phyloP scores from a whole-genome alignment of 2,113 vertebrate genomes.

The Ailuropoda melanoleuca region DNA sequence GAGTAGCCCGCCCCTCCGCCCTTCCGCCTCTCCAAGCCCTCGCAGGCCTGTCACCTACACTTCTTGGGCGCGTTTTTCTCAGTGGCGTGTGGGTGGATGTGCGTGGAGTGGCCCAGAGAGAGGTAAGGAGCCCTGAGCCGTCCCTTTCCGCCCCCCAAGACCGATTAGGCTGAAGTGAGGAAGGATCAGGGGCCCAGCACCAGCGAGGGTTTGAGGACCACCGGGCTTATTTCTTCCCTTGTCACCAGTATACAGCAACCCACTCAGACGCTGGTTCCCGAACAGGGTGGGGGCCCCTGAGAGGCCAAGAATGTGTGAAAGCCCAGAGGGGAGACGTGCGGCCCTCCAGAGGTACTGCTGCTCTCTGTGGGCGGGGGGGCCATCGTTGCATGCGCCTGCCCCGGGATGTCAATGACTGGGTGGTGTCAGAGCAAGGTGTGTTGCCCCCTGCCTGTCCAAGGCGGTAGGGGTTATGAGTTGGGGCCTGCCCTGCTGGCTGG shows the following conservation, averaged over 20 bases:
- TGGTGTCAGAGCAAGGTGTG: background rate
- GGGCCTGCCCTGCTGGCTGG: background rate
- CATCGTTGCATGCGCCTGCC: background rate
- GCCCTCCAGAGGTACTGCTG: background rate
- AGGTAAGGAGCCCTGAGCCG: background rate
- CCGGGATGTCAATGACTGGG: background rate
- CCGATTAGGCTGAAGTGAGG: background rate
- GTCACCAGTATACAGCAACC: background rate
- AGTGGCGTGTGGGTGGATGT: background rate
- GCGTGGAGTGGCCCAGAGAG: background rate
- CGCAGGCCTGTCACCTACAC: background rate
- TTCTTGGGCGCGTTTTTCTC: background rate
- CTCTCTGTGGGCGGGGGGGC: background rate
- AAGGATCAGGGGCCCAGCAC: background rate
- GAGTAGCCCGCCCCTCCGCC: background rate
- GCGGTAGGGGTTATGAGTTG: background rate
- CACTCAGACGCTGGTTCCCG: background rate
- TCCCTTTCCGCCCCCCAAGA: background rate
- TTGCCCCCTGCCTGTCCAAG: background rate
- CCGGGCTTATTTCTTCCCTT: background rate
- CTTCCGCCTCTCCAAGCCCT: background rate
- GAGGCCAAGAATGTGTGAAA: background rate
- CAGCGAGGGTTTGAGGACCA: background rate
- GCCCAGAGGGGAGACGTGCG: background rate
- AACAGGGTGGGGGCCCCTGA: background rate